A percentile compares a stretch with the other conserved stretches of the same genome.
phyloP scores from a whole-genome alignment of 2,888 invertebrate species.

The Magallana nippona region DNA sequence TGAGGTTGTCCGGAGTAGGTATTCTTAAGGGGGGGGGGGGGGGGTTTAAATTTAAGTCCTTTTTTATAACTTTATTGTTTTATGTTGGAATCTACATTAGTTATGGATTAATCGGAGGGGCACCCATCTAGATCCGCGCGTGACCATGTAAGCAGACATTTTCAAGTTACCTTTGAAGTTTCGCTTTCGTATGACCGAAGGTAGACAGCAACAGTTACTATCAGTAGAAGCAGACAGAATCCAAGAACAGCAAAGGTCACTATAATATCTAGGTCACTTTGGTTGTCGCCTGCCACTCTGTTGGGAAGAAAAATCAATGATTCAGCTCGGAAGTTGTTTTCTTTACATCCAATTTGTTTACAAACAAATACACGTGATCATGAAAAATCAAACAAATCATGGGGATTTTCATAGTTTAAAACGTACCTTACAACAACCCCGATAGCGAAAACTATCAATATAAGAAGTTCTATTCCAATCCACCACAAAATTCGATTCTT shows the following conservation, averaged over 20 bases:
- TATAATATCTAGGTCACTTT: not conserved
- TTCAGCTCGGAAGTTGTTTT: not conserved
- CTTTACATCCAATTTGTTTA: not conserved
- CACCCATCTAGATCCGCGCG: no score
- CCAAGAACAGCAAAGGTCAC: not conserved
- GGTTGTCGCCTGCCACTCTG: not conserved
- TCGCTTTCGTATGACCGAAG: not conserved
- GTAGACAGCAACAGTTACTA: not conserved
- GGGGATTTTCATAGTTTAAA: not conserved
- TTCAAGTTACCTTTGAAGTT: not conserved
- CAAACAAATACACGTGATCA: constrained; percentile 20
- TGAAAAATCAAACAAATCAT: no score
- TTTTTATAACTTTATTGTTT: no score
- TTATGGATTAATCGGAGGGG: no score
- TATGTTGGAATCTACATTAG: no score
- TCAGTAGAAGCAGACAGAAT: not conserved
- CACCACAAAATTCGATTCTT: constrained; percentile 6
- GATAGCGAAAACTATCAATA: not conserved
- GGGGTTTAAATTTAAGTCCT: no score
- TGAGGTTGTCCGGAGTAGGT: no score
- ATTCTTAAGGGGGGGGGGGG: no score
- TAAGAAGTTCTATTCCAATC: constrained; percentile 12
- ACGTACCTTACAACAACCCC: constrained; percentile 3
- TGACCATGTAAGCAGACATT: no score
- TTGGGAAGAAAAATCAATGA: not conserved